These are phyloP conservation scores for Scolanthus callimorphus DNA, from an alignment of 92 coral and sea anemone genomes.

Conservation along the genomic window DNA sequence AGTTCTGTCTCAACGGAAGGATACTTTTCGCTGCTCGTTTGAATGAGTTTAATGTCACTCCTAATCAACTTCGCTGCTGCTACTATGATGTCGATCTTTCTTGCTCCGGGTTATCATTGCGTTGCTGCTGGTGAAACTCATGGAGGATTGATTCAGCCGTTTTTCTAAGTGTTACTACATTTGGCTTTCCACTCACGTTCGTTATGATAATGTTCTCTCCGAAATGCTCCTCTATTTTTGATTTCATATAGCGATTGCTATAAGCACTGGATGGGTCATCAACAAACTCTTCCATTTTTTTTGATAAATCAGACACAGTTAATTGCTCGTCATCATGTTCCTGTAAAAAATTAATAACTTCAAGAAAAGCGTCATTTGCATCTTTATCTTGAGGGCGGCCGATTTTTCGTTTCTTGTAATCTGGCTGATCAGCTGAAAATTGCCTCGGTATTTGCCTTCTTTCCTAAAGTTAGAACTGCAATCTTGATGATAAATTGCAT, in stretches of 20 bases:
- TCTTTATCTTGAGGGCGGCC: slow-evolving; percentile 19
- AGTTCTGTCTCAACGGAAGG: not conserved
- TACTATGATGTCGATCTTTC: not conserved
- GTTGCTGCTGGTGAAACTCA: not conserved
- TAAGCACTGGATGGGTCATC: not conserved
- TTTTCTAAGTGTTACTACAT: not conserved
- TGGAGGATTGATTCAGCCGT: not conserved
- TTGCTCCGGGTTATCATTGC: not conserved
- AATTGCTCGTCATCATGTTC: slow-evolving; percentile 43
- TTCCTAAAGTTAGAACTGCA: slow-evolving; percentile 29
- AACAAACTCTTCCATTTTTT: not conserved
- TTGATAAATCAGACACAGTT: slow-evolving; percentile 8
- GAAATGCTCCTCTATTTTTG: slow-evolving; percentile 1
- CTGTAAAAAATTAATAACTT: slow-evolving; percentile 21
- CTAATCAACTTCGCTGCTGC: not conserved
- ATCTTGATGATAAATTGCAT: slow-evolving; percentile 25
- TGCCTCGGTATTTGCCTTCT: slow-evolving; percentile 9
- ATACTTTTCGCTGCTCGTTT: not conserved
- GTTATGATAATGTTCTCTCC: slow-evolving; percentile 11
- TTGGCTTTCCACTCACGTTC: not conserved
- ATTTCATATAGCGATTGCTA: not conserved
- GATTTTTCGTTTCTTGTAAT: not conserved
- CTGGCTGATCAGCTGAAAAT: slow-evolving; percentile 1
- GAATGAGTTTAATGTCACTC: not conserved
- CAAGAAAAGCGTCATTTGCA: slow-evolving; percentile 19